Evolutionary conservation across 2,113 vertebrate species (phyloP).

Genomic region (Glareola pratincola): DNA sequence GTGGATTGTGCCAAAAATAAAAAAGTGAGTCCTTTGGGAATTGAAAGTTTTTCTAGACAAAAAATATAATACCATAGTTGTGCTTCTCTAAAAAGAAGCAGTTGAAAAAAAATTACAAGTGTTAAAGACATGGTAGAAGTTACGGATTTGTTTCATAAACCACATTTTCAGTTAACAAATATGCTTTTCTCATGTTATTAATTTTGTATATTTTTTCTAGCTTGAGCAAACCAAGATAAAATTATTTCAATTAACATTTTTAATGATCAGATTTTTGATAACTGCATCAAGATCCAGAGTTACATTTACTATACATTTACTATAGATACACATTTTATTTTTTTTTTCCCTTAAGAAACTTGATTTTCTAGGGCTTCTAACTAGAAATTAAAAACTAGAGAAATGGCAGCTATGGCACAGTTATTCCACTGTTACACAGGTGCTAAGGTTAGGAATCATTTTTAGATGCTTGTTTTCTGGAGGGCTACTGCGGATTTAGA

Average conservation of each 20-base stretch:
- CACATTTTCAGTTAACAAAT: not conserved
- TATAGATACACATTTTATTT: not conserved
- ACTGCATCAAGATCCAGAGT: not conserved
- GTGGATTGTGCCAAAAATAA: not conserved
- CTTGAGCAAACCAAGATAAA: not conserved
- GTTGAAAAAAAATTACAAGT: not conserved
- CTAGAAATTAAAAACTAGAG: not conserved
- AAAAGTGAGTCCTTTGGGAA: not conserved
- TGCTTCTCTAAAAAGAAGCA: not conserved
- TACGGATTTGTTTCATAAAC: not conserved
- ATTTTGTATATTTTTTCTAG: not conserved
- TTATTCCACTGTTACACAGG: not conserved
- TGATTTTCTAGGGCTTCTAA: not conserved
- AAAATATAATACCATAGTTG: not conserved
- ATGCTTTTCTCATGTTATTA: not conserved
- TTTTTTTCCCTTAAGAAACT: not conserved
- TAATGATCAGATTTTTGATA: not conserved
- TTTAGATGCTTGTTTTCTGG: not conserved
- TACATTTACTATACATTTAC: not conserved
- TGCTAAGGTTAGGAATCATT: not conserved
- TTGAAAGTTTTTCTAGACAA: not conserved
- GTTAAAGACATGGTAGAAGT: not conserved
- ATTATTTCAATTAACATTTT: not conserved
- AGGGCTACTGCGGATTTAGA: not conserved
- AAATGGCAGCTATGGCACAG: not conserved